A percentile compares a stretch with the other conserved stretches of the same genome.
Conservation (phyloP, 2,113 vertebrate genomes). For the Seriola rivoliana region DNA sequence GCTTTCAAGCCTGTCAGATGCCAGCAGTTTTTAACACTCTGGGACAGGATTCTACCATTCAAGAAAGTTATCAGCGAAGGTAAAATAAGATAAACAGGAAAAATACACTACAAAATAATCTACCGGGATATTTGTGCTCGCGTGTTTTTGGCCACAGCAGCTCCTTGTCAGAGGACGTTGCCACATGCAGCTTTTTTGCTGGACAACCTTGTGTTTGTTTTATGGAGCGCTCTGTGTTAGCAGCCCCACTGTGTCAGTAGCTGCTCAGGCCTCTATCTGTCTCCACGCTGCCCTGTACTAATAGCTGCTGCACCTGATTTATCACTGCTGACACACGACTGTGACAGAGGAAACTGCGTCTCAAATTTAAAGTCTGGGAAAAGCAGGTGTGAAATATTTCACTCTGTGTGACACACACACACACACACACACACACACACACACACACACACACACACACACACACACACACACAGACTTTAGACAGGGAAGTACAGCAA, state of each 20-base stretch:
- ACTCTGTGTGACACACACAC: not conserved
- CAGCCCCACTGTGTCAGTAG: not conserved
- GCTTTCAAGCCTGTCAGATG: not conserved
- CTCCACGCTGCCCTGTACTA: not conserved
- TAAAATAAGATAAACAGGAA: no score
- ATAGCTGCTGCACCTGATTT: slow-evolving; percentile 18
- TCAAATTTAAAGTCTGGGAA: slow-evolving; percentile 33
- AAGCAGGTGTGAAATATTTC: slow-evolving; percentile 16
- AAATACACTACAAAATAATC: no score
- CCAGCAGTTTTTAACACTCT: not conserved
- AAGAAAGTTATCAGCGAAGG: not conserved
- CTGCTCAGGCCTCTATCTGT: not conserved
- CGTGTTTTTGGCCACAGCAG: no score
- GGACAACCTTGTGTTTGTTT: not conserved
- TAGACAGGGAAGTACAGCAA: not conserved
- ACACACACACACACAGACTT: not conserved
- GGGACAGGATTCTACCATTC: not conserved
- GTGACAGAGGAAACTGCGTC: slow-evolving; percentile 4
- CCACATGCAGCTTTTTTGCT: not conserved
- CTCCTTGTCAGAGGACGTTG: no score
- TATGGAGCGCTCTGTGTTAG: not conserved
- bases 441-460: no score
- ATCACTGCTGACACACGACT: not conserved
- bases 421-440: no score
- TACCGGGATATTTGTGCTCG: no score